phyloP scores from a whole-genome alignment of 1,140 invertebrate genomes.

The Choristoneura fumiferana region DNA sequence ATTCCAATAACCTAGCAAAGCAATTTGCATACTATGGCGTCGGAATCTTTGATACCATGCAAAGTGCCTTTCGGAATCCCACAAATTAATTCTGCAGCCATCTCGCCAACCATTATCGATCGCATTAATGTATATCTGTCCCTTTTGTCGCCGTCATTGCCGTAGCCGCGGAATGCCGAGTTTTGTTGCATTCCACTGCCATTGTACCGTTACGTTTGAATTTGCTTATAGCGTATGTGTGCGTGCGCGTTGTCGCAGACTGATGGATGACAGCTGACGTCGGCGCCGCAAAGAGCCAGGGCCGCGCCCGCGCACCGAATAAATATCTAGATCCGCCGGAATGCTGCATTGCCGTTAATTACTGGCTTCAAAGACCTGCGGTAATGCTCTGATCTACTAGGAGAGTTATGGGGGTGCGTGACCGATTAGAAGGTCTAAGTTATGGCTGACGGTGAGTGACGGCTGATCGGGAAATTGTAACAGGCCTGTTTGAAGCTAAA shows the following conservation, averaged over 20 bases:
- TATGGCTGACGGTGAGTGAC: not conserved
- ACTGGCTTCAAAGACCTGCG: slow-evolving; percentile 31
- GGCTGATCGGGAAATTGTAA: not conserved
- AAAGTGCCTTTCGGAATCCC: slow-evolving; percentile 5
- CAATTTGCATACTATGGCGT: not conserved
- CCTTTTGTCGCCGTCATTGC: no score
- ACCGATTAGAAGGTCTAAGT: slow-evolving; percentile 12
- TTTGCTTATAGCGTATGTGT: slow-evolving; percentile 37
- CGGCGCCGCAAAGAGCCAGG: slow-evolving; percentile 62
- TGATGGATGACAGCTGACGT: slow-evolving; percentile 75
- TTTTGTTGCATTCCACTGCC: slow-evolving; percentile 67
- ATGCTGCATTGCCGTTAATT: slow-evolving; percentile 38
- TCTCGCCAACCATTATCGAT: slow-evolving; percentile 28
- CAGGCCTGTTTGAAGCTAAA: slow-evolving; percentile 4
- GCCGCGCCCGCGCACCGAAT: slow-evolving; percentile 30
- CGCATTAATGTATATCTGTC: slow-evolving; percentile 35
- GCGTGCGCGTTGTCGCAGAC: slow-evolving; percentile 58
- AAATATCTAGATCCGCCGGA: slow-evolving; percentile 34
- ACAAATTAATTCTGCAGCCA: slow-evolving; percentile 10
- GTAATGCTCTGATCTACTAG: slow-evolving; percentile 28
- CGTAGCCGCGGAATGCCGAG: slow-evolving; percentile 45
- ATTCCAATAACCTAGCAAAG: not conserved
- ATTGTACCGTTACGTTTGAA: slow-evolving; percentile 73
- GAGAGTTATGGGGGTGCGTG: slow-evolving; percentile 14
- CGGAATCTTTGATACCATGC: not conserved